Base-by-base conservation (phyloP, 2,113 vertebrate genomes). In the Xyrauchen texanus region DNA sequence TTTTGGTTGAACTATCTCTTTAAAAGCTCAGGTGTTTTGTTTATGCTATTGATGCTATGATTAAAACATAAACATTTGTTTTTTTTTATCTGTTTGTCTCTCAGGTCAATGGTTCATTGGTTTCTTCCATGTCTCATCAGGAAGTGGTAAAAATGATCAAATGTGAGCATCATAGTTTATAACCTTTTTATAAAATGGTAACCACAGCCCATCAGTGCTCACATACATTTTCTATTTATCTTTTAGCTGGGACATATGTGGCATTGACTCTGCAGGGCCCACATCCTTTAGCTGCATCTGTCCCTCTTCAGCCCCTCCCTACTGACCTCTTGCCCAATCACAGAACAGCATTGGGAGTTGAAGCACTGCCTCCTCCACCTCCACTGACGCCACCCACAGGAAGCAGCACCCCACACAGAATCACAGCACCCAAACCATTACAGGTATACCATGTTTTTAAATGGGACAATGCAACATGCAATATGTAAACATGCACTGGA, bases 131-230 rank as follows among this genome's bases (percentile, higher is more conserved):
- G 91, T 95, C 97, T 4, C 97, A 98, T 81, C 93, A 98, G 77
- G 96, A 98, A 81, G 96, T 98, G 72, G 96, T 98, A 53, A 97
- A 96, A 88, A 94, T 98, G 79, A 98, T 98, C 89, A 98, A 97
- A 88, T 96, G 97, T 98, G 87, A 96, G 96, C 92, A 64, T 13
- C 3, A 11, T 64, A 13, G 3, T 58, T 44, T 8, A 0, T 0
- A 0, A 3, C 34, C 7, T 58, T 58, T 3, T 58, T n/a, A 6
- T n/a, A 15, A n/a, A 5, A 5, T 58, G n/a, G 4, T n/a, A n/a
- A 57, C 4, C 5, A 13, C 55, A 57, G 55, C 2, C 10, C 15
- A 58, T 15, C 15, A 15, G 11, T 58, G 7, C 7, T 53, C 10
- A 53, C 51, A n/a, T n/a, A 58, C 4, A 58, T 15, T n/a, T 58